Base-by-base conservation (phyloP, 2,797 vertebrate genomes). In the Anguilla anguilla region DNA sequence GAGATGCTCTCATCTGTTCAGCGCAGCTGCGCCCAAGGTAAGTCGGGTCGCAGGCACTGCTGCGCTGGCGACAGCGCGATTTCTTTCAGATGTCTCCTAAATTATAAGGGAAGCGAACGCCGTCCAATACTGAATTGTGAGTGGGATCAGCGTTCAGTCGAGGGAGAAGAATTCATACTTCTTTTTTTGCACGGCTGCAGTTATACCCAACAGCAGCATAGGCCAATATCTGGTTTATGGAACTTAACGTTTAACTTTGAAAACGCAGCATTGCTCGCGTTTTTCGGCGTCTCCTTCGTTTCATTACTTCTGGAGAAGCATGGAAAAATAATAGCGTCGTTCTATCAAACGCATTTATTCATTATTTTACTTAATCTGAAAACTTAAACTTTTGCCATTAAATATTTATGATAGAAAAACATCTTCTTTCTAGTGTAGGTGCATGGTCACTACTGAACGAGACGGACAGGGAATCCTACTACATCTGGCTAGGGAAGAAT, bases 121-220 rank as follows among this genome's bases (percentile, higher is more conserved):
- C 82, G 86, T 87, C 82, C 83, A 88, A 61, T 84, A 81, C 90
- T 87, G 88, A 88, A 88, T 59, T 43, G 85, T 83, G 69, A 86
- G 86, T 35, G 59, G 31, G 17, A 81, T 79, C 57, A 57, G 28
- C 25, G 72, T 3, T 9, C 46, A 55, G 28, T 19, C n/a, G 39
- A 86, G 67, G 28, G 43, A 77, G 46, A 77, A 53, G 6, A 43
- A 85, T 59, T 61, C 15, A 31, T 72, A 46, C 43, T n/a, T 13
- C 6, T 49, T 25, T 64, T 64, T 13, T 43, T 17, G 11, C 39
- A 86, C 46, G 46, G 46, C 46, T 86, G 69, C 72, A 39, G 69
- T 86, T 72, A 15, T 86, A 57, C 49, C 69, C n/a, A 2, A 35
- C n/a, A 9, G 0, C 35, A 31, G 31, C 28, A 19, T 35, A 72